Evolutionary conservation across 1,140 invertebrate species (phyloP).

Genomic region (Polypedilum vanderplanki): DNA sequence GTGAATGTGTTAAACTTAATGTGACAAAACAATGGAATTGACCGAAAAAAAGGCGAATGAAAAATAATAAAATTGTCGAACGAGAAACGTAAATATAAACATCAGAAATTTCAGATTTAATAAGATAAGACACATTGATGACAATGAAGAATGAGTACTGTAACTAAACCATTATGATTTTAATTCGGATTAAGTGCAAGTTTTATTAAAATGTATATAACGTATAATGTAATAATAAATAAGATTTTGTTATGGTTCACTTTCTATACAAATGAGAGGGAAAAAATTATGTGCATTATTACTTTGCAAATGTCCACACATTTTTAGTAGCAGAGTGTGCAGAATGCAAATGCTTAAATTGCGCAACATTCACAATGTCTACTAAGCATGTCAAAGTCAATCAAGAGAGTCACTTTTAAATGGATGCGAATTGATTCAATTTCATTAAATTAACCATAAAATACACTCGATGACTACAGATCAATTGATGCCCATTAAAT

Average conservation of each 20-base stretch:
- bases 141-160: neutral
- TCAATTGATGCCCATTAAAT: neutral
- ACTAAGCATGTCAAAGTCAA: no score
- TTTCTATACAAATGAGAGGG: no score
- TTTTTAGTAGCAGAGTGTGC: no score
- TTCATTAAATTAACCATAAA: constrained; percentile 2
- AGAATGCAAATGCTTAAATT: no score
- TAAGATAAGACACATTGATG: neutral
- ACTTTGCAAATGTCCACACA: no score
- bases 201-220: no score
- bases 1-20: no score
- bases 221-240: no score
- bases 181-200: neutral
- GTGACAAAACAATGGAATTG: neutral
- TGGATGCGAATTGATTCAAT: neutral
- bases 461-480: neutral
- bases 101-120: neutral
- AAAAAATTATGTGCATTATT: no score
- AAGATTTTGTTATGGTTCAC: no score
- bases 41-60: neutral
- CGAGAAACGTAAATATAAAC: neutral
- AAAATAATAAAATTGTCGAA: neutral
- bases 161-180: neutral
- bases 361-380: no score
- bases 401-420: neutral